Conservation (phyloP, 2,113 vertebrate species). For the Tragelaphus scriptus region DNA sequence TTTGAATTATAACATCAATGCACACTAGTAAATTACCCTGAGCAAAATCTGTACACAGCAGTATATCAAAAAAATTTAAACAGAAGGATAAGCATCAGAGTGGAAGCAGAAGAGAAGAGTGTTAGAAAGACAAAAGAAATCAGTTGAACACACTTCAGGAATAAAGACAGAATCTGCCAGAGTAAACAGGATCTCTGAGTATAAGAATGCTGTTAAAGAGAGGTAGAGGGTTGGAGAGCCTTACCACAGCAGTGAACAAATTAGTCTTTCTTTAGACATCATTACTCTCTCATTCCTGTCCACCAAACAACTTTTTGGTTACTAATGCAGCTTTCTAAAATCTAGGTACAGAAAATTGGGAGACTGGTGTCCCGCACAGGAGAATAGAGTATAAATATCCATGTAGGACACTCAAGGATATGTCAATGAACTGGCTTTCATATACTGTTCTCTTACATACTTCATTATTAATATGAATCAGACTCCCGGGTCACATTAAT, state of each 20-base stretch:
- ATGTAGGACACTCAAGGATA: neutral
- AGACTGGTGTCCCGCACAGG: neutral
- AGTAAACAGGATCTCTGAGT: neutral
- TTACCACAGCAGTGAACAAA: neutral
- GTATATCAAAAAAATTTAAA: neutral
- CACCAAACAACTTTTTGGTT: neutral
- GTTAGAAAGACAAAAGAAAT: neutral
- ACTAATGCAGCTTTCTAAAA: neutral
- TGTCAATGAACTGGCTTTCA: neutral
- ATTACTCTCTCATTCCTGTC: neutral
- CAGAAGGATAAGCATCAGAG: neutral
- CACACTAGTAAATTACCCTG: neutral
- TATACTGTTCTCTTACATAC: neutral
- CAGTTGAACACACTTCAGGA: neutral
- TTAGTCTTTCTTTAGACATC: neutral
- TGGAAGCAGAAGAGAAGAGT: neutral
- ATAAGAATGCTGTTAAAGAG: neutral
- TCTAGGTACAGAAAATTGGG: neutral
- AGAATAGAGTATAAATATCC: neutral
- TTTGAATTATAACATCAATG: slow-evolving; percentile 8
- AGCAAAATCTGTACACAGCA: slow-evolving; percentile 15
- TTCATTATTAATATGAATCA: neutral
- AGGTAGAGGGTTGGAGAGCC: neutral
- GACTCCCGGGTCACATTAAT: neutral
- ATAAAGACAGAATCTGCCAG: neutral